Evolutionary conservation across 2,113 vertebrate genomes (phyloP).

Genomic region (Seriola dumerili): DNA sequence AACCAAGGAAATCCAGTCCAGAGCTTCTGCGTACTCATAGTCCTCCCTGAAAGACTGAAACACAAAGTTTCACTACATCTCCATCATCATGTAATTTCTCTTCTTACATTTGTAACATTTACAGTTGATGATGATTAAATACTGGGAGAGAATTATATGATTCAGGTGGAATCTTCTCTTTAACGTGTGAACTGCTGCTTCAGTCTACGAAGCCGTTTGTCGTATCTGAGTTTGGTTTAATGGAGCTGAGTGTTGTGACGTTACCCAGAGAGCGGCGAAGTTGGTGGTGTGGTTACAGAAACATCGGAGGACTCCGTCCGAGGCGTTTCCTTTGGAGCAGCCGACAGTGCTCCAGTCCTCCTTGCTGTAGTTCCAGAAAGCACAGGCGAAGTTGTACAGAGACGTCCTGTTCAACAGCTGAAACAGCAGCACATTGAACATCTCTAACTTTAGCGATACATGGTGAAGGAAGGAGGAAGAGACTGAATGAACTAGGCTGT

Average conservation of each 20-base stretch:
- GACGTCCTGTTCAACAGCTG: conserved; percentile 30
- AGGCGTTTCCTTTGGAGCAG: conserved; percentile 69
- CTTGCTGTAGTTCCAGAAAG: conserved; percentile 80
- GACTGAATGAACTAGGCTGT: no score
- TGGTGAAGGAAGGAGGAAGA: no score
- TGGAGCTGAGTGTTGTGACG: background rate
- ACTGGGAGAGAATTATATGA: no score
- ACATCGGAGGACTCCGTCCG: conserved; percentile 57
- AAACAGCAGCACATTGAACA: background rate
- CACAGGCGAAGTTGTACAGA: conserved; percentile 77
- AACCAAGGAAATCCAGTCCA: conserved; percentile 55
- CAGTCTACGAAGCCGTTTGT: no score
- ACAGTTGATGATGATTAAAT: no score
- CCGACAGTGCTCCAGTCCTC: conserved; percentile 76
- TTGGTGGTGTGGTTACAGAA: conserved; percentile 84
- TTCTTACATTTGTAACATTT: no score
- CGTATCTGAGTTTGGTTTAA: no score
- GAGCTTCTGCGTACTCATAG: conserved; percentile 50
- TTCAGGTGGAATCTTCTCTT: no score
- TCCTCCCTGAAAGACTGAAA: conserved; percentile 65
- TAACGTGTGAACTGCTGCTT: no score
- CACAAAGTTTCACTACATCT: background rate
- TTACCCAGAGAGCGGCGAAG: conserved; percentile 85
- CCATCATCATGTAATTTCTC: no score
- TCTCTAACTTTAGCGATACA: no score